These are phyloP conservation scores for Nothobranchius furzeri DNA, from an alignment of 2,113 vertebrate species.

Conservation along the genomic window DNA sequence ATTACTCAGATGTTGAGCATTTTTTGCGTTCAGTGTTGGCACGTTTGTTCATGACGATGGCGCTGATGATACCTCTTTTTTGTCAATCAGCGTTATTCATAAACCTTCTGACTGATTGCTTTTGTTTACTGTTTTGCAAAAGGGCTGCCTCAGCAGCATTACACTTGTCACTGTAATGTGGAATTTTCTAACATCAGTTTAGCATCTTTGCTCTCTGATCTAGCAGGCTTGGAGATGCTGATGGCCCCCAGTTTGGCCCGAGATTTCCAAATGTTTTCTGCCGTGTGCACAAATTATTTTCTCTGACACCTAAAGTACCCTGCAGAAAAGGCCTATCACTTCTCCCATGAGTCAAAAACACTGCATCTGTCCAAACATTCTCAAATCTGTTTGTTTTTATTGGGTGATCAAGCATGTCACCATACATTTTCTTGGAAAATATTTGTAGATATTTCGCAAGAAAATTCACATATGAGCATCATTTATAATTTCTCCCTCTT, in stretches of 20 bases:
- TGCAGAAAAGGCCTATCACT: constrained; percentile 56
- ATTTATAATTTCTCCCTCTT: too few species aligned
- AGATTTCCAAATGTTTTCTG: constrained; percentile 45
- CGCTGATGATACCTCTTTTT: constrained; percentile 56
- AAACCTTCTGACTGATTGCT: constrained; percentile 66
- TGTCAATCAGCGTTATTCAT: constrained; percentile 49
- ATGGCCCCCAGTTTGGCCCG: constrained; percentile 27
- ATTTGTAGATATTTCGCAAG: constrained; percentile 44
- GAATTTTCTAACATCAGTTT: constrained; percentile 37
- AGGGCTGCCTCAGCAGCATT: constrained; percentile 23
- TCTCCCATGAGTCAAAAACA: constrained; percentile 55
- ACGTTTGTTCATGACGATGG: constrained; percentile 43
- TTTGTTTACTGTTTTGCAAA: constrained; percentile 49
- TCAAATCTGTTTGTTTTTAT: constrained; percentile 58
- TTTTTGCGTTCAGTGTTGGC: constrained; percentile 37
- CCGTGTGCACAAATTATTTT: constrained; percentile 37
- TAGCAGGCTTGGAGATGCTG: constrained; percentile 48
- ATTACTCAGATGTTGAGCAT: constrained; percentile 46
- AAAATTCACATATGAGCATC: constrained; percentile 37
- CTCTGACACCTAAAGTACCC: constrained; percentile 49
- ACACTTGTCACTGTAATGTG: constrained; percentile 20
- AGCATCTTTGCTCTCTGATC: constrained; percentile 28
- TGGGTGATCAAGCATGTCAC: constrained; percentile 52
- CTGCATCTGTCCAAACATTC: constrained; percentile 47
- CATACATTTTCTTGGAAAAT: constrained; percentile 58